Base-by-base conservation (phyloP, 2,888 invertebrate genomes). In the Luffia ferchaultella region DNA sequence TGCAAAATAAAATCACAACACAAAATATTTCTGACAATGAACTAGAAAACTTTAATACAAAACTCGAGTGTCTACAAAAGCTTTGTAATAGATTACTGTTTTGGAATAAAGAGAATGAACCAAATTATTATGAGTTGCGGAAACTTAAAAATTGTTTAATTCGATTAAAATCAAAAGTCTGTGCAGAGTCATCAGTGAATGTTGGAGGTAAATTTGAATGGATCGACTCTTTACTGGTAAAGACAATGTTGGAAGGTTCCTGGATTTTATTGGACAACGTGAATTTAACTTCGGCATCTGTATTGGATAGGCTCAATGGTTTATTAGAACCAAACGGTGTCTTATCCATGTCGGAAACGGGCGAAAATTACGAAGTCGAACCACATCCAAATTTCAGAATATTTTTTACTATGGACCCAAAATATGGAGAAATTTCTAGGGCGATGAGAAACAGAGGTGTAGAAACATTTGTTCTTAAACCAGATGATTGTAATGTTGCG, bases 391-490 rank as follows among this genome's bases (percentile, higher is more conserved):
- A 97, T 67, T 99, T 99, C 70, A 89, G 97, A 57, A 88, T 98
- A 42, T 96, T 99, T 67, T 88, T 99, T 54, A 92, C 97, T 0
- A 94, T 98, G 90, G 95, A 99, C 76, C 95, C 98, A 0, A 91
- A 90, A 63, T 91, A 94, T 74, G 99, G 99, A 0, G 97, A 97
- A 74, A 93, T 99, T 57, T 99, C 99, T 0, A 88, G 95, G 60
- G 99, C 99, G 0, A 99, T 99, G 99, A 88, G 98, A 53, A 99
- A 99, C 73, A 88, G 99, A 63, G 97, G 98, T 2, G 89, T 99
- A 0, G 99, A 99, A 84, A 91, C 99, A 60, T 85, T 70, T 56
- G 56, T 85, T 43, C 53, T 82, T 0, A 63, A 69, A 51, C 58
- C 69, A 9, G 79, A 78, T 47, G 77, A 78, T 20, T 65, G 53